Evolutionary conservation across 2,888 invertebrate species (phyloP).

Genomic region (Gastracanthus pulcherrimus): DNA sequence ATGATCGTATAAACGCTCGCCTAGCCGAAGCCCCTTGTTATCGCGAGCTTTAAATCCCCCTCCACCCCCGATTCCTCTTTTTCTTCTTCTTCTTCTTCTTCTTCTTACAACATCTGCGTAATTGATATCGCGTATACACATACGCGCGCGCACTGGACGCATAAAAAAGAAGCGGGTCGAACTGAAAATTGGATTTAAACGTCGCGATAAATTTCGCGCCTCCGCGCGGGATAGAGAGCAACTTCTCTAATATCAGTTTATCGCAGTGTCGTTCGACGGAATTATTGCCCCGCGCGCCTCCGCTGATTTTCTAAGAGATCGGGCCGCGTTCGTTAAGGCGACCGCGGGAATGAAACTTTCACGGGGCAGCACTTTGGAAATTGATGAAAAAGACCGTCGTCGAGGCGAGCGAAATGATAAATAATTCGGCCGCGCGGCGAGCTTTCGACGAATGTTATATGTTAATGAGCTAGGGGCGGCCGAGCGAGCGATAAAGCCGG

Average conservation of each 20-base stretch:
- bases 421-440: neutral
- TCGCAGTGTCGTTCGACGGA: too few relatives aligned
- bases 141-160: neutral
- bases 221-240: neutral
- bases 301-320: too few relatives aligned
- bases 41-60: slow-evolving; percentile 1
- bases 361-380: neutral
- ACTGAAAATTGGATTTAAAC: neutral
- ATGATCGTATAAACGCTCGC: slow-evolving; percentile 1
- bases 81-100: neutral
- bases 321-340: too few relatives aligned
- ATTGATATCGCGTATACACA: slow-evolving; percentile 12
- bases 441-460: neutral
- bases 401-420: neutral
- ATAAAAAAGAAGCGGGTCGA: neutral
- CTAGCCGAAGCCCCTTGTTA: slow-evolving; percentile 7
- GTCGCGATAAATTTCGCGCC: neutral
- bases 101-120: neutral
- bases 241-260: too few relatives aligned
- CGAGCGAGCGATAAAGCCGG: neutral
- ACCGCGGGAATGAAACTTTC: neutral
- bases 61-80: neutral
- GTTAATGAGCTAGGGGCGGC: slow-evolving; percentile 1
- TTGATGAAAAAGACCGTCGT: neutral
- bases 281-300: too few relatives aligned